Evolutionary conservation across 2,888 invertebrate species (phyloP), one percentile per base, ranked within the genome.

Genomic region (Hypomecis atomaria): DNA sequence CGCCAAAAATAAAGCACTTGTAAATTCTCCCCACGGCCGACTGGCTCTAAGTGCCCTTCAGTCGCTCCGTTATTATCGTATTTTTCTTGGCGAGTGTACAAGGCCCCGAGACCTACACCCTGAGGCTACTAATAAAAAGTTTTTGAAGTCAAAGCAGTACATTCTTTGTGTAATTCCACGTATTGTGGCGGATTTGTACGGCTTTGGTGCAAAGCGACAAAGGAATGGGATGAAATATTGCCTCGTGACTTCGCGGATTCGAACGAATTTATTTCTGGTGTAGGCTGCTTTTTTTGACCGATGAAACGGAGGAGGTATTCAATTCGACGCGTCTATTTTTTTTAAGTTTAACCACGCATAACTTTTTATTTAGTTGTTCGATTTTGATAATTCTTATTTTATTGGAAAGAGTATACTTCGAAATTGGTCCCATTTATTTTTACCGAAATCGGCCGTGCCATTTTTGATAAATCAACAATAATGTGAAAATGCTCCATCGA

Each of bases 31-130:
- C 73, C 84, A 82, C 85, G 83, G 70, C 70, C 75, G 74, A 73
- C 71, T 80, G 77, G 79, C 81, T 82, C 76, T 81, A 81, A 85
- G 84, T 79, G 83, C 80, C 80, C 78, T 78, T 77, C 77, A 76
- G 74, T 63, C 77, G 71, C 60, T 43, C 77, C 78, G 79, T 84
- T 85, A 85, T 84, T 82, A 83, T 84, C 78, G 79, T 82, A 86
- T 86, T 85, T 85, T 83, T 83, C 77, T 81, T 71, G 62, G 71
- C 61, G 61, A 73, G 70, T 71, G 71, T 73, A 69, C 65, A 64
- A 67, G 69, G 64, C 71, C 71, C 58, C 67, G 65, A 71, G 71
- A 67, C 66, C 67, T 65, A 70, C 61, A 66, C 65, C 65, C 65
- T 43, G 62, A 61, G 70, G 69, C 67, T 72, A 69, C 70, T 72